Conservation (phyloP, 2,888 invertebrate genomes). For the Epistrophe eligans region DNA sequence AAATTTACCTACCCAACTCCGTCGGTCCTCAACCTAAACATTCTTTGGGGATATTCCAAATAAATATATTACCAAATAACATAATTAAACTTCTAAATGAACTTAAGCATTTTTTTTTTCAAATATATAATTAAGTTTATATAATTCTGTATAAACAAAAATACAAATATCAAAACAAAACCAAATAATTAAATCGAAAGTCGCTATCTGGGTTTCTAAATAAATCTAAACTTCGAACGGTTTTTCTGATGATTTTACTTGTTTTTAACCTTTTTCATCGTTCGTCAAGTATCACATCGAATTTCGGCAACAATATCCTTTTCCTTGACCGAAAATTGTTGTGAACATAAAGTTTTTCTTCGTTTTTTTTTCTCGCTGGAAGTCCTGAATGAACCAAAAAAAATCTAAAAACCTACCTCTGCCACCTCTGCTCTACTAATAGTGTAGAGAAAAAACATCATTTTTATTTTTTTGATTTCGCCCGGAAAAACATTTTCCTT, state of each 20-base stretch:
- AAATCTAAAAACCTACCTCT: constrained; percentile 1
- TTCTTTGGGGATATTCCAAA: too few relatives aligned
- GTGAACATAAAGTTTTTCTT: constrained; percentile 53
- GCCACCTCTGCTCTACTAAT: not conserved
- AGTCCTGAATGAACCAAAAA: constrained; percentile 2
- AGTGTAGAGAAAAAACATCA: constrained; percentile 9
- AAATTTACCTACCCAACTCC: too few relatives aligned
- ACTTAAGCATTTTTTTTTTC: too few relatives aligned
- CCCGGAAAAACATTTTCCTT: constrained; percentile 43
- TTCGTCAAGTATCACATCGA: constrained; percentile 15
- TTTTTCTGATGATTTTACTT: not conserved
- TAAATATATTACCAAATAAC: too few relatives aligned
- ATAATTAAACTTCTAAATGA: too few relatives aligned
- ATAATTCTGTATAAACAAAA: too few relatives aligned
- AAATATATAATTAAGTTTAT: too few relatives aligned
- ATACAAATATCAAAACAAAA: too few relatives aligned
- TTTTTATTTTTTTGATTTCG: constrained; percentile 17
- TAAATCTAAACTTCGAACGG: not conserved
- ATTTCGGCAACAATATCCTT: constrained; percentile 36
- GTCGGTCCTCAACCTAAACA: too few relatives aligned
- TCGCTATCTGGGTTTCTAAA: too few relatives aligned
- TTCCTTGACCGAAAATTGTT: constrained; percentile 42
- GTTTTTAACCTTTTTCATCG: not conserved
- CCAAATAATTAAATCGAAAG: too few relatives aligned
- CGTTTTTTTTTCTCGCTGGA: not conserved